Evolutionary conservation across 2,888 invertebrate species (phyloP).

Genomic region (Ennomos quercinarius): DNA sequence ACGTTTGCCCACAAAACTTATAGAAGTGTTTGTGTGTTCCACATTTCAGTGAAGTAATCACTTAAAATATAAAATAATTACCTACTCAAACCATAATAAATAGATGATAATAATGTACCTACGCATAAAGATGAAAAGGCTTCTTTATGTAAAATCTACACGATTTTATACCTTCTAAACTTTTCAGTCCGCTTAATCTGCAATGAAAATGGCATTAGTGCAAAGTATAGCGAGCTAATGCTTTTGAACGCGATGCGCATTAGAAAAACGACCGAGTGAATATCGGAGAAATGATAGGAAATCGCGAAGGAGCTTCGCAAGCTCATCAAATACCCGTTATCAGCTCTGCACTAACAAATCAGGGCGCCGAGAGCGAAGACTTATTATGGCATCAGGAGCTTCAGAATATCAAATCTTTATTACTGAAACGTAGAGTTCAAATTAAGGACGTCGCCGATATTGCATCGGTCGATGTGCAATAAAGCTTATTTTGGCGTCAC

Average conservation of each 20-base stretch:
- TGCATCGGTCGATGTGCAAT: constrained; percentile 46
- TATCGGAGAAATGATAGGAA: constrained; percentile 48
- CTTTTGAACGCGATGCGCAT: constrained; percentile 4
- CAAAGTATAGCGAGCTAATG: background rate
- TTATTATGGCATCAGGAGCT: constrained; percentile 40
- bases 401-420: constrained; percentile 45
- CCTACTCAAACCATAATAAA: too few species aligned
- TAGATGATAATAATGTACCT: too few species aligned
- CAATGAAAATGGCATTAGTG: background rate
- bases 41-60: too few species aligned
- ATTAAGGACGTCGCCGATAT: constrained; percentile 40
- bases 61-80: too few species aligned
- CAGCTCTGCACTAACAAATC: constrained; percentile 57
- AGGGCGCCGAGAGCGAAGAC: constrained; percentile 40
- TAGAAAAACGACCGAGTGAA: constrained; percentile 28
- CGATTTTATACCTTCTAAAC: too few species aligned
- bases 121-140: too few species aligned
- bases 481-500: constrained; percentile 52
- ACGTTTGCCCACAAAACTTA: too few species aligned
- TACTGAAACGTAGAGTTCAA: constrained; percentile 35
- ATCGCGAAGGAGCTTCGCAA: constrained; percentile 43
- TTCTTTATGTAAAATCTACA: too few species aligned
- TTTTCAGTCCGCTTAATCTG: too few species aligned
- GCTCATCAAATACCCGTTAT: constrained; percentile 72
- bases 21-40: too few species aligned